Evolutionary conservation across 2,888 invertebrate species (phyloP).

Genomic region (Monopis laevigella): DNA sequence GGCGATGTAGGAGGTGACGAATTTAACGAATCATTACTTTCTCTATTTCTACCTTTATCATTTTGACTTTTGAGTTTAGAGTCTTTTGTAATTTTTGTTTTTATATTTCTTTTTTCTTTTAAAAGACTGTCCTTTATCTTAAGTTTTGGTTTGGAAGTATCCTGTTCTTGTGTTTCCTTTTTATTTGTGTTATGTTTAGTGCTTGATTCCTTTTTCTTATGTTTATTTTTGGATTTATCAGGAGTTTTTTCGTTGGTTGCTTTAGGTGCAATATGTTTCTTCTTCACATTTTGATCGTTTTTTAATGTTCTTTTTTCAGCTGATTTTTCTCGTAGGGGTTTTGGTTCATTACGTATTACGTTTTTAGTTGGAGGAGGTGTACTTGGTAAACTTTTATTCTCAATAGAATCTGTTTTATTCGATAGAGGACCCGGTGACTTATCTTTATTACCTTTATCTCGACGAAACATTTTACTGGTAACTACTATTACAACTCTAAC

Average conservation of each 20-base stretch:
- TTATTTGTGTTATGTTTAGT: not conserved
- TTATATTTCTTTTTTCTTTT: not conserved
- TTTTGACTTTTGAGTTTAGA: not conserved
- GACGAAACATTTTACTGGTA: constrained; percentile 2
- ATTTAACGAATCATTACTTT: no score
- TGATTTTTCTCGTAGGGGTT: no score
- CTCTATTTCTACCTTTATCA: not conserved
- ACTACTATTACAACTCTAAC: no score
- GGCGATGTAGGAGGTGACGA: no score
- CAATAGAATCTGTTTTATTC: constrained; percentile 30
- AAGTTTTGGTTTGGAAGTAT: not conserved
- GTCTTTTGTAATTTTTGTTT: not conserved
- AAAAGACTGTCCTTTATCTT: not conserved
- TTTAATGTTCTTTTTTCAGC: no score
- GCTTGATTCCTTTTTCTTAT: constrained; percentile 1
- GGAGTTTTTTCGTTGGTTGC: not conserved
- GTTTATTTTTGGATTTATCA: not conserved
- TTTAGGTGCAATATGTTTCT: not conserved
- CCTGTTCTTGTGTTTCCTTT: not conserved
- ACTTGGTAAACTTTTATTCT: constrained; percentile 31
- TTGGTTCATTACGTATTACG: not conserved
- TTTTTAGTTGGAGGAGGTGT: constrained; percentile 2
- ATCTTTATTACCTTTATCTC: not conserved
- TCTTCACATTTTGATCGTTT: no score
- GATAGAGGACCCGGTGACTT: constrained; percentile 16